Evolutionary conservation across 2,888 invertebrate genomes (phyloP).

Genomic region (Hypomecis atomaria): DNA sequence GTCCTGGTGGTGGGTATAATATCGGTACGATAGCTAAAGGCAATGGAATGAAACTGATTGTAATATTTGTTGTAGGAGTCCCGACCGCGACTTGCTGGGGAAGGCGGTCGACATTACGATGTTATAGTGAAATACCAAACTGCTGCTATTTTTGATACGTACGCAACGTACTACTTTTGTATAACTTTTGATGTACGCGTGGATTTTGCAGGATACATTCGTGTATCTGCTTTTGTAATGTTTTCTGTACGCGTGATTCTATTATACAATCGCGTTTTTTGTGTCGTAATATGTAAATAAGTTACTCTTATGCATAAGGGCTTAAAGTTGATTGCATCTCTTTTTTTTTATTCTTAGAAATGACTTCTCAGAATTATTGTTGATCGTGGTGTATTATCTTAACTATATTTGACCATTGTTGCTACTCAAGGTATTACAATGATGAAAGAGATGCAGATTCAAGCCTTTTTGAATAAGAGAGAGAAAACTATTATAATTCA

Average conservation of each 20-base stretch:
- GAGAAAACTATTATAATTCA: not conserved
- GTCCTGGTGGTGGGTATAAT: not conserved
- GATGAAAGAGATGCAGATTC: no score
- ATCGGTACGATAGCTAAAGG: constrained; percentile 1
- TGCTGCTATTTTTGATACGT: constrained; percentile 9
- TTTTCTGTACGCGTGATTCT: not conserved
- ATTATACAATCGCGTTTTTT: not conserved
- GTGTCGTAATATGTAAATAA: not conserved
- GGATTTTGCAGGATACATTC: no score
- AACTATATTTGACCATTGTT: no score
- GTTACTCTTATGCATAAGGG: no score
- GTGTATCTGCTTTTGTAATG: not conserved
- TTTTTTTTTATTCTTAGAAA: no score
- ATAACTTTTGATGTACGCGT: constrained; percentile 25
- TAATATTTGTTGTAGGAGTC: constrained; percentile 63
- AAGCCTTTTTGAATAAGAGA: no score
- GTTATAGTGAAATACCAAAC: constrained; percentile 55
- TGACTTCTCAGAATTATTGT: no score
- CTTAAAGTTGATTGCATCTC: no score
- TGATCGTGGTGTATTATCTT: no score
- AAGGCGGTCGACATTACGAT: constrained; percentile 69
- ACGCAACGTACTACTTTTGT: constrained; percentile 13
- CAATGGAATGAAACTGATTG: constrained; percentile 18
- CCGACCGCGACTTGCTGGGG: constrained; percentile 66
- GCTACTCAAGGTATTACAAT: no score